These are phyloP conservation scores for Heptranchias perlo DNA, from an alignment of 2,113 vertebrate species.

Conservation along the genomic window DNA sequence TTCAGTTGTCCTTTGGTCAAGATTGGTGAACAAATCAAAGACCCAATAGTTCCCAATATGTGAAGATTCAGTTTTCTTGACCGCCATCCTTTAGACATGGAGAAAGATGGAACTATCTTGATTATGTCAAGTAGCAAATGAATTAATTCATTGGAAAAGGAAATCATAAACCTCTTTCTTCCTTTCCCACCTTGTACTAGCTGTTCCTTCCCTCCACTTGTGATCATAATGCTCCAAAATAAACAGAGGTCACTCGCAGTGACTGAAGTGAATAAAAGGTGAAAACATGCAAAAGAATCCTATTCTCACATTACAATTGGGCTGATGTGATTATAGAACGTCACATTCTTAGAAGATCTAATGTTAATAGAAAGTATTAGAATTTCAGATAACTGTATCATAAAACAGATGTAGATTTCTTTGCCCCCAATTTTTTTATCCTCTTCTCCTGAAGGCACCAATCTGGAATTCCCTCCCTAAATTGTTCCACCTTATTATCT, in stretches of 20 bases:
- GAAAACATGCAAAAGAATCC: neutral
- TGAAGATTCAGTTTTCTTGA: neutral
- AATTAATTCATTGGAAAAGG: neutral
- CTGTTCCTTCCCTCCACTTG: neutral
- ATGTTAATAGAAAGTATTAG: neutral
- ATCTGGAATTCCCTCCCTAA: neutral
- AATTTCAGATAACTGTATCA: neutral
- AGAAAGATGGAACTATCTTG: neutral
- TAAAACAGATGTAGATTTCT: neutral
- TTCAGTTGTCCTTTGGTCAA: neutral
- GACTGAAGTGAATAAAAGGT: neutral
- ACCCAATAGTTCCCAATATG: neutral
- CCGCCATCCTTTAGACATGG: neutral
- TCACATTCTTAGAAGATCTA: neutral
- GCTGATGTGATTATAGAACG: neutral
- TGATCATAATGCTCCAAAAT: neutral
- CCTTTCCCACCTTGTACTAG: neutral
- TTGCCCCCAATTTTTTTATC: neutral
- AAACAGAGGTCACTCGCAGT: neutral
- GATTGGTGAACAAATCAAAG: neutral
- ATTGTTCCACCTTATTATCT: neutral
- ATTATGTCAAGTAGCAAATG: neutral
- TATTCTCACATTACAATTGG: neutral
- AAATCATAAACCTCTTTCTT: conserved; percentile 28
- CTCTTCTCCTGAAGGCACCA: neutral